Percentiles rank a stretch among this genome's conserved stretches.
Evolutionary conservation across 2,113 vertebrate species (phyloP).

Genomic region (Tragelaphus buxtoni): DNA sequence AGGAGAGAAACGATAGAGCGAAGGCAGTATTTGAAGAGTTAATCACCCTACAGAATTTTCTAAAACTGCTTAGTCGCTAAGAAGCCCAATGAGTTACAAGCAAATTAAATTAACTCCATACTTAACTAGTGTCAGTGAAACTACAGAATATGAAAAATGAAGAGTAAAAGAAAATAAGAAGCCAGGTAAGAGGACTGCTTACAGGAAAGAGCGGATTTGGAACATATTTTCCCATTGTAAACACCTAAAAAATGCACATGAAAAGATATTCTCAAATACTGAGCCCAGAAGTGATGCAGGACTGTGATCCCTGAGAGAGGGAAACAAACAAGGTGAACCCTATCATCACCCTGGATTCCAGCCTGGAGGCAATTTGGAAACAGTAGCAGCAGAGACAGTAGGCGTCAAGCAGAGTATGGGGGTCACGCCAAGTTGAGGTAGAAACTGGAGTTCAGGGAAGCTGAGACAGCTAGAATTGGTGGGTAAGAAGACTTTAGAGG

Average conservation of each 20-base stretch:
- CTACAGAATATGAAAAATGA: background rate
- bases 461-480: background rate
- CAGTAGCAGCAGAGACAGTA: background rate
- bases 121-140: background rate
- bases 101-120: background rate
- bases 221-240: background rate
- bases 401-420: background rate
- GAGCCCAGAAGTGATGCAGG: background rate
- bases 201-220: background rate
- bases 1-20: background rate
- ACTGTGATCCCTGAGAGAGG: background rate
- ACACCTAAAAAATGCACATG: background rate
- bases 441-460: background rate
- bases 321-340: background rate
- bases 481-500: background rate
- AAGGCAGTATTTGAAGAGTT: background rate
- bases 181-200: background rate
- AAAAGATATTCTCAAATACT: background rate
- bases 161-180: slow-evolving; percentile 9
- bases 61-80: background rate
- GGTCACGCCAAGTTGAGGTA: background rate
- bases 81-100: background rate
- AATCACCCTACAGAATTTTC: background rate
- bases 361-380: background rate
- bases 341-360: background rate